Evolutionary conservation across 2,797 vertebrate species (phyloP), one percentile per base, ranked within the genome.

Genomic region (Garrulus glandarius): DNA sequence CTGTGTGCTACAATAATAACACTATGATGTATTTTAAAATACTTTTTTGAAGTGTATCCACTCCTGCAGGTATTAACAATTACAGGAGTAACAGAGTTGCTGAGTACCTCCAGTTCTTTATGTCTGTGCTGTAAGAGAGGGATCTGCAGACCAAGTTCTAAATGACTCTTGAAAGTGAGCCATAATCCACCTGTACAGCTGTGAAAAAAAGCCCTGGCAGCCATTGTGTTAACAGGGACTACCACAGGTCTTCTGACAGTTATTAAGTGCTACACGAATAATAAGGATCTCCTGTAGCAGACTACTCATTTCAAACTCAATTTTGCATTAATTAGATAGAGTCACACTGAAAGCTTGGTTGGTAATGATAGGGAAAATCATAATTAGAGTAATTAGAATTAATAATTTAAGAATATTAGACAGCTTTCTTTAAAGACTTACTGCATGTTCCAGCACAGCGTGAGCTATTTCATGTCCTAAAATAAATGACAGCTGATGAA

Each of bases 381-480:
- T 41, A 44, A 85, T 52, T 78, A 43, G 70, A 76, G 57, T 57
- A 49, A 92, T 79, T 47, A 84, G 47, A 85, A 52, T 84, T 43
- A 39, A 68, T 61, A 34, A 64, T 60, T 77, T 67, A 47, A 55
- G n/a, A 81, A 30, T 86, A 93, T 47, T 29, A 87, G 47, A 83
- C 43, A 84, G 17, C 13, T 63, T 84, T 70, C 44, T 89, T 93
- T 50, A 79, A 81, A 82, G 83, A 98, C 99, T 99, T 97, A 99
- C 99, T 19, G 98, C 97, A 36, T 99, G 99, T 84, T 98, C 98
- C 78, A 99, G 96, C 34, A 99, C 68, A 41, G 98, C 99, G 1
- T 99, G 99, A 91, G 99, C 99, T 97, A 99, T 98, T 98, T 99
- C 99, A 52, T 99, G 99, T 87, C 98, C 99, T 95, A 99, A 96